Percentiles rank a stretch among this genome's conserved stretches.
Conservation (phyloP, 2,888 invertebrate genomes). For the Hydropsyche betteni region DNA sequence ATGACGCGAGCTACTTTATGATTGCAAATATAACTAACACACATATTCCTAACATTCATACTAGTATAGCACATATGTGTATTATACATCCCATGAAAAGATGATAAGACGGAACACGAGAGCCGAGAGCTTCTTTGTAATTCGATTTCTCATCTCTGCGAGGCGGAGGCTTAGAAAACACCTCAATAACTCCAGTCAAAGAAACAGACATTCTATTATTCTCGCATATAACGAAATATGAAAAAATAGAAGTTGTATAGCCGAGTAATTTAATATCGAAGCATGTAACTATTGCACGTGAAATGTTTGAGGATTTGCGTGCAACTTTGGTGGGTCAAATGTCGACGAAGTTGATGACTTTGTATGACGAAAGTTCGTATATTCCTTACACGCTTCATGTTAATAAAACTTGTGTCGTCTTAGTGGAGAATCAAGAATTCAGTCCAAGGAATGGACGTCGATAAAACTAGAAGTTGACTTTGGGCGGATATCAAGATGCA, state of each 20-base stretch:
- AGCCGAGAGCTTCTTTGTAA: slow-evolving; percentile 25
- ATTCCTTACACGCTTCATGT: neutral
- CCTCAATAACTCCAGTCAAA: slow-evolving; percentile 5
- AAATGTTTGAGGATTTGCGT: no score
- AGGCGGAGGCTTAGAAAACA: slow-evolving; percentile 13
- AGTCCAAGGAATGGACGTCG: neutral
- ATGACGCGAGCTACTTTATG: neutral
- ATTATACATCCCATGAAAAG: neutral
- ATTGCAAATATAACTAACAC: neutral
- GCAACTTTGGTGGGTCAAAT: neutral
- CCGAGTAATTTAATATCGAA: no score
- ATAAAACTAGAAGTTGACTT: neutral
- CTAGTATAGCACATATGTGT: neutral
- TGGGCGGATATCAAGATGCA: no score
- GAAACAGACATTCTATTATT: neutral
- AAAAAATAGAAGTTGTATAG: no score
- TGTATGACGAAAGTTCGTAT: neutral
- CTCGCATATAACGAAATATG: no score
- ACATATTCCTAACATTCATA: no score
- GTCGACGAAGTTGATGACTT: neutral
- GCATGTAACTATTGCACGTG: no score
- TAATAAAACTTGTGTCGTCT: neutral
- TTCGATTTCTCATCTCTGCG: slow-evolving; percentile 12
- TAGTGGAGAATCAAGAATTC: neutral
- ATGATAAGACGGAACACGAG: slow-evolving; percentile 16